Percentiles rank a stretch among this genome's conserved stretches.
Evolutionary conservation across 2,113 vertebrate species (phyloP).

Genomic region (Serinus canaria): DNA sequence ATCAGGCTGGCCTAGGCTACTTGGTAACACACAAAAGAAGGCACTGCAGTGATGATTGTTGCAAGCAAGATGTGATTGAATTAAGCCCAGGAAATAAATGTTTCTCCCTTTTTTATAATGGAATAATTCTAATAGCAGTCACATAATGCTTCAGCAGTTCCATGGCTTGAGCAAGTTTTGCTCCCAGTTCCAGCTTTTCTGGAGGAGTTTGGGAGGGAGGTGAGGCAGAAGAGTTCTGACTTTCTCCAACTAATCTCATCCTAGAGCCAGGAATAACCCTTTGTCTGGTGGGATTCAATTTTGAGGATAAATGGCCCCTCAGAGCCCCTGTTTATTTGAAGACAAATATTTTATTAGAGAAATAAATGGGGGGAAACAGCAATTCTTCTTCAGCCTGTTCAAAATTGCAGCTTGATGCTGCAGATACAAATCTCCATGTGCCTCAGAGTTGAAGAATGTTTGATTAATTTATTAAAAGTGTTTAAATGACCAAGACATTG

Average conservation of each 20-base stretch:
- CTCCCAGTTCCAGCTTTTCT: not conserved
- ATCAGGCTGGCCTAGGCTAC: not conserved
- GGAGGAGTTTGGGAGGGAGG: not conserved
- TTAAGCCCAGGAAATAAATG: slow-evolving; percentile 24
- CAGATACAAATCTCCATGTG: not conserved
- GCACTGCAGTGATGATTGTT: not conserved
- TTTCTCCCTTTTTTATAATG: not conserved
- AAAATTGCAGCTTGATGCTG: not conserved
- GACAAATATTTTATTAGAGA: not conserved
- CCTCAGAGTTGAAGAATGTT: not conserved
- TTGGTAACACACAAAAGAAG: not conserved
- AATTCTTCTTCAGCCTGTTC: not conserved
- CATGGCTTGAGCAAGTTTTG: not conserved
- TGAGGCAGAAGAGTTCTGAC: not conserved
- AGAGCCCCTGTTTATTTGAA: not conserved
- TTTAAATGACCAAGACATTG: not conserved
- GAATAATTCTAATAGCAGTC: not conserved
- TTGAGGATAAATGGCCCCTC: not conserved
- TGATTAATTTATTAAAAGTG: not conserved
- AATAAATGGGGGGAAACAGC: not conserved
- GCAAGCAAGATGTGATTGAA: not conserved
- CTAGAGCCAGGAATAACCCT: not conserved
- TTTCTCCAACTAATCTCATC: not conserved
- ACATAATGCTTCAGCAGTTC: not conserved
- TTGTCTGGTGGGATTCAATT: not conserved